Evolutionary conservation across 2,888 invertebrate species (phyloP).

Genomic region (Anorthoa munda): DNA sequence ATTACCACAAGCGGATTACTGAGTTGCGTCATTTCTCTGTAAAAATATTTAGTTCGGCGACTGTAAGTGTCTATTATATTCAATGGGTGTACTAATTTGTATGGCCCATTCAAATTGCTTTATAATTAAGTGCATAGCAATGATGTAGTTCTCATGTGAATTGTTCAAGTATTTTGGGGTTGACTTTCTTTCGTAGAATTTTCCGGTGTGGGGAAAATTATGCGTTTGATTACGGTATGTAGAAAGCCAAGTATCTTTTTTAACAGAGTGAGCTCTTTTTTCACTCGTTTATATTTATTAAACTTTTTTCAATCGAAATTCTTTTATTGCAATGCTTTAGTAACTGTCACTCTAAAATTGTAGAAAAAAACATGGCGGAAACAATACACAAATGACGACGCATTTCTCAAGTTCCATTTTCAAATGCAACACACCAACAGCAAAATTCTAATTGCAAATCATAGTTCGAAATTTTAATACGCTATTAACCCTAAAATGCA

Average conservation of each 20-base stretch:
- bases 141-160: constrained; percentile 6
- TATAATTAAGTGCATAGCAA: constrained; percentile 63
- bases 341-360: not conserved
- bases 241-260: constrained; percentile 11
- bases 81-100: constrained; percentile 69
- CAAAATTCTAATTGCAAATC: not conserved
- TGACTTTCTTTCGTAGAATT: constrained; percentile 47
- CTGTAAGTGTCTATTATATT: constrained; percentile 57
- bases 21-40: constrained; percentile 70
- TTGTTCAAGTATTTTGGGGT: constrained; percentile 7
- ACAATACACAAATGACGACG: constrained; percentile 10
- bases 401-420: constrained; percentile 10
- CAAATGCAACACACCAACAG: constrained; percentile 1
- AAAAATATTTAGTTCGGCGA: constrained; percentile 65
- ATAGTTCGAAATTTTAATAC: not conserved
- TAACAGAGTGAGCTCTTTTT: not conserved
- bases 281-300: not conserved
- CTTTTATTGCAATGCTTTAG: not conserved
- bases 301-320: not conserved
- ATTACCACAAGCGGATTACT: constrained; percentile 74
- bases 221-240: not conserved
- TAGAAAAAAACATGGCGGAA: not conserved
- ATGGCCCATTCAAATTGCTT: constrained; percentile 63
- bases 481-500: constrained; percentile 21
- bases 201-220: constrained; percentile 12